These are phyloP conservation scores for Papilio demoleus DNA, from an alignment of 2,888 invertebrate genomes.

Conservation along the genomic window DNA sequence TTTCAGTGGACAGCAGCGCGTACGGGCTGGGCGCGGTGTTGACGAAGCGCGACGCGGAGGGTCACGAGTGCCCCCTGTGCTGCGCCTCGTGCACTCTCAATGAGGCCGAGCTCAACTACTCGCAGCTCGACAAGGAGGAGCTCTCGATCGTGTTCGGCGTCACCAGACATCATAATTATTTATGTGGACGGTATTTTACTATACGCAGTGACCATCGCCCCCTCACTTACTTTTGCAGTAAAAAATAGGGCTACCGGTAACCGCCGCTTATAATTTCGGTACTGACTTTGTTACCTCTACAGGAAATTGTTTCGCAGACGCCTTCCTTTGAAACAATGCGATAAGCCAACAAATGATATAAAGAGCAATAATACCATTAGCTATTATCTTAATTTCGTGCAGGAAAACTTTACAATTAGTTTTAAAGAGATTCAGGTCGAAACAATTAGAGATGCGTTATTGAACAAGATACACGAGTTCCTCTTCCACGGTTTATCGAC, in stretches of 20 bases:
- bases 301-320: not conserved
- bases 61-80: not conserved
- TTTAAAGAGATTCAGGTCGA: not conserved
- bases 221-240: not conserved
- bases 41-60: not conserved
- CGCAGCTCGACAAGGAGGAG: too few species aligned
- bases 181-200: too few species aligned
- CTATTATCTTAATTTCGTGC: not conserved
- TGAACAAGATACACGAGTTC: too few species aligned
- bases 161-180: too few species aligned
- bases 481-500: too few species aligned
- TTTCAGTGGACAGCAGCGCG: too few species aligned
- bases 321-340: not conserved
- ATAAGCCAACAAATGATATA: not conserved
- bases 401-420: not conserved
- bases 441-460: too few species aligned
- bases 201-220: too few species aligned
- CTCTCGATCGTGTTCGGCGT: too few species aligned
- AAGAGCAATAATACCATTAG: not conserved
- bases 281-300: too few species aligned
- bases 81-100: not conserved
- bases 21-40: not conserved
- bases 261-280: not conserved
- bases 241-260: not conserved
- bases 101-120: too few species aligned